phyloP scores from a whole-genome alignment of 2,888 invertebrate genomes.

The Tinea semifulvella region DNA sequence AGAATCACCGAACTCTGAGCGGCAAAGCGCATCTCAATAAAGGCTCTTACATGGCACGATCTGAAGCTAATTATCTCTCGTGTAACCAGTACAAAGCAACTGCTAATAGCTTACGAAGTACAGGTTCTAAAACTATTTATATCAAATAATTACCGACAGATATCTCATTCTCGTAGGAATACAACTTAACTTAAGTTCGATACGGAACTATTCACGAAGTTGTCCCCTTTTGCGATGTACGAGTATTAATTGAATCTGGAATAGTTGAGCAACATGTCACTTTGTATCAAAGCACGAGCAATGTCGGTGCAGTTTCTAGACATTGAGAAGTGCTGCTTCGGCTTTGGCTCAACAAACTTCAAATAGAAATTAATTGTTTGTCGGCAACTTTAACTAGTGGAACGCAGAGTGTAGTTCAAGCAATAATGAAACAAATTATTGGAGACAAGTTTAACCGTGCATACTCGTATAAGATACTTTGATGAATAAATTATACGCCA shows the following conservation, averaged over 20 bases:
- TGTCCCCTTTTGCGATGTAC: too few species aligned
- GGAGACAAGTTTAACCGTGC: too few species aligned
- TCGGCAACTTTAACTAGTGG: neutral
- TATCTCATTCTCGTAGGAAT: too few species aligned
- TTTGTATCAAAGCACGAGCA: neutral
- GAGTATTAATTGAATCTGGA: neutral
- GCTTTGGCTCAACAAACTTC: constrained; percentile 6
- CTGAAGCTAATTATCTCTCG: neutral
- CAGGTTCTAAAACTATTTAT: neutral
- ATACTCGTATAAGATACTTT: too few species aligned
- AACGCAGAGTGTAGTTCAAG: too few species aligned
- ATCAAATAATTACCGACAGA: too few species aligned
- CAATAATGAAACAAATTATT: too few species aligned
- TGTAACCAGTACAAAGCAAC: neutral
- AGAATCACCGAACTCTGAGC: too few species aligned
- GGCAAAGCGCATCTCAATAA: neutral
- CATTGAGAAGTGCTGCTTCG: neutral
- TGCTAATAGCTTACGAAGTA: neutral
- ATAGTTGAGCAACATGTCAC: neutral
- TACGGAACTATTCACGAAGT: too few species aligned
- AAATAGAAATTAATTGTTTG: constrained; percentile 9
- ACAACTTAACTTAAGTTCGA: too few species aligned
- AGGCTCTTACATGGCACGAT: neutral
- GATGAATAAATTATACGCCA: too few species aligned
- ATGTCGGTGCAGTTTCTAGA: constrained; percentile 6